A percentile compares a stretch with the other conserved stretches of the same genome.
These are phyloP conservation scores for Columba guinea DNA, from an alignment of 2,797 vertebrate species.

Conservation along the genomic window DNA sequence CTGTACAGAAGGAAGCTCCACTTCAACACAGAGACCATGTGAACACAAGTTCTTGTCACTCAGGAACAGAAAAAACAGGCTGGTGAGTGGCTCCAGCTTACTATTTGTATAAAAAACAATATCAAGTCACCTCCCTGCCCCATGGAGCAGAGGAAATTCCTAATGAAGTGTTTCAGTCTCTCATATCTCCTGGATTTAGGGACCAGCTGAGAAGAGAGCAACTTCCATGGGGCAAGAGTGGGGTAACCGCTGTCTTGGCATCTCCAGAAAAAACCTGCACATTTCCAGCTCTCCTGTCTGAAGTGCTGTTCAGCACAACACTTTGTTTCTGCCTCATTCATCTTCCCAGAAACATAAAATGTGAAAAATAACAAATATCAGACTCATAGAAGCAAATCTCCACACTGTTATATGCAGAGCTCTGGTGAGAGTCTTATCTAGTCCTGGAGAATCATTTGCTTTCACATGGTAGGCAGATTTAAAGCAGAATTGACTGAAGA, in stretches of 20 bases:
- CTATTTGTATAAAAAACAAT: background rate
- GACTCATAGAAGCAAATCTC: background rate
- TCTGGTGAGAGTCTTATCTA: background rate
- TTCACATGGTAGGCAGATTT: background rate
- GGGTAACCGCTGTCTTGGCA: background rate
- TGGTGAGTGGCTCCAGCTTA: background rate
- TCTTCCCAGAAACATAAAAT: background rate
- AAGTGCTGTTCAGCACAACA: background rate
- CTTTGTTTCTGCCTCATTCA: background rate
- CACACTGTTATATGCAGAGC: background rate
- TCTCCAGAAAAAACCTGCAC: background rate
- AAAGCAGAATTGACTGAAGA: background rate
- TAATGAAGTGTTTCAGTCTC: background rate
- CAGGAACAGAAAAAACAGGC: background rate
- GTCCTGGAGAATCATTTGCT: background rate
- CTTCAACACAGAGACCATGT: background rate
- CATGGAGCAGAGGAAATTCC: background rate
- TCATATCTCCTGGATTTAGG: background rate
- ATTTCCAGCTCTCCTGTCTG: background rate
- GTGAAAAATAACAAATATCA: background rate
- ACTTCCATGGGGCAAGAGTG: background rate
- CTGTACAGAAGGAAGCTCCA: background rate
- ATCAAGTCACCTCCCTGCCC: background rate
- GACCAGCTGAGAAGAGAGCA: background rate
- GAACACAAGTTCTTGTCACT: background rate